Base-by-base conservation (phyloP, 2,113 vertebrate species). In the Leucopsar rothschildi region DNA sequence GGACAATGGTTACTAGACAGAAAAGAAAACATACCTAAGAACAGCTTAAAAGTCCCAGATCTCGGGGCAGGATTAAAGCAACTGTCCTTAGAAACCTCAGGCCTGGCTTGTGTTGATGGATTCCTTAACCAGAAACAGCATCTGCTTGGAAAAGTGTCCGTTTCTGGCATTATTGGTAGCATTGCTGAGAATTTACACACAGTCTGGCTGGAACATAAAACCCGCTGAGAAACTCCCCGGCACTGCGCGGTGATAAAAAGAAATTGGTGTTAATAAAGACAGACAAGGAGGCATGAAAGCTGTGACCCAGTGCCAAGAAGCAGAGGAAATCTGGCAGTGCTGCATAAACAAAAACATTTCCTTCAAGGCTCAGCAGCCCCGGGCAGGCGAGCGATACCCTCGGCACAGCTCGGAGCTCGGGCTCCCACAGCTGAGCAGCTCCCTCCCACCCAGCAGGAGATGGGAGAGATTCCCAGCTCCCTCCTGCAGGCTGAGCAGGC, bases 271-370 rank as follows among this genome's bases (percentile, higher is more conserved):
- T 93, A 96, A 87, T 95, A 92, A 94, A 95, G 95, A 94, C 83
- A 90, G 94, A 71, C 90, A 45, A 55, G 90, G 84, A 87, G 92
- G 80, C 75, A 85, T 68, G 92, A 96, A 72, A 91, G 84, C 81
- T 86, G 94, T 95, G 91, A 97, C 95, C 97, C 39, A 4, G 63
- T 89, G 94, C 95, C 92, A 94, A 96, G 94, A 90, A 87, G 88
- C 93, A 69, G 70, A 96, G 97, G 97, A 98, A 98, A 96, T 97
- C 97, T 97, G 96, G 95, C 94, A 94, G 92, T 3, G 4, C 94
- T 97, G 57, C 92, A 85, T 87, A 98, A 98, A 97, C 93, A 97
- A 95, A 97, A 97, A 94, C 96, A 96, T 97, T 98, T 97, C 96
- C 97, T 97, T 83, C 71, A 79, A 92, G 95, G 92, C 94, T 65